Conservation (phyloP, 2,888 invertebrate genomes). For the Troilus luridus region DNA sequence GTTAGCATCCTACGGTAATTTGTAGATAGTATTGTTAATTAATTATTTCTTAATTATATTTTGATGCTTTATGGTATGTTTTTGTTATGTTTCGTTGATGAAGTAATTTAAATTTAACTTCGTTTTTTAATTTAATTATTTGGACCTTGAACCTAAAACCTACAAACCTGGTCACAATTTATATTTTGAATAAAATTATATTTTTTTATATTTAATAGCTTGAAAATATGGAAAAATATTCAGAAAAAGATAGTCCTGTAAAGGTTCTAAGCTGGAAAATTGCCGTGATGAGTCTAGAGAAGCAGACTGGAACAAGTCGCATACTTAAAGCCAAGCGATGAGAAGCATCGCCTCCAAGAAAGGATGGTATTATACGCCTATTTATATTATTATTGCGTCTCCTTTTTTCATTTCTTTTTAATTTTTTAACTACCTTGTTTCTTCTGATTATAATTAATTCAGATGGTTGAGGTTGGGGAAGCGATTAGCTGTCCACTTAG, state of each 20-base stretch:
- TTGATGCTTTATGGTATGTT: no score
- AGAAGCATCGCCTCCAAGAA: neutral
- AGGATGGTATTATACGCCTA: conserved; percentile 28
- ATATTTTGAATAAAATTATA: no score
- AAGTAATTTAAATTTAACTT: no score
- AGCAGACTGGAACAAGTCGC: neutral
- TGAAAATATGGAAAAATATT: no score
- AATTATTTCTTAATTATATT: no score
- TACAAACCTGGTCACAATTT: no score
- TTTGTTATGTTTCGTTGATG: no score
- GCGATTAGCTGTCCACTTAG: conserved; percentile 56
- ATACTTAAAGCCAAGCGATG: neutral
- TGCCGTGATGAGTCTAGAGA: neutral
- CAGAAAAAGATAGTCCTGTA: neutral
- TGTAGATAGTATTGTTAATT: no score
- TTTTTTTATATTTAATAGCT: no score
- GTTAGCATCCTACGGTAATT: no score
- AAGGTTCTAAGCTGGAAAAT: neutral
- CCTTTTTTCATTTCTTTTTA: conserved; percentile 32
- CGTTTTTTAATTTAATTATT: no score
- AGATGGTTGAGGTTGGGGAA: neutral
- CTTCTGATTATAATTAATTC: conserved; percentile 55
- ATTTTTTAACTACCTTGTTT: conserved; percentile 50
- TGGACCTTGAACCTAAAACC: no score
- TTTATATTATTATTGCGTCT: conserved; percentile 31